Evolutionary conservation across 1,140 invertebrate species (phyloP), one percentile per base, ranked within the genome.

Genomic region (Brachionus koreanus): DNA sequence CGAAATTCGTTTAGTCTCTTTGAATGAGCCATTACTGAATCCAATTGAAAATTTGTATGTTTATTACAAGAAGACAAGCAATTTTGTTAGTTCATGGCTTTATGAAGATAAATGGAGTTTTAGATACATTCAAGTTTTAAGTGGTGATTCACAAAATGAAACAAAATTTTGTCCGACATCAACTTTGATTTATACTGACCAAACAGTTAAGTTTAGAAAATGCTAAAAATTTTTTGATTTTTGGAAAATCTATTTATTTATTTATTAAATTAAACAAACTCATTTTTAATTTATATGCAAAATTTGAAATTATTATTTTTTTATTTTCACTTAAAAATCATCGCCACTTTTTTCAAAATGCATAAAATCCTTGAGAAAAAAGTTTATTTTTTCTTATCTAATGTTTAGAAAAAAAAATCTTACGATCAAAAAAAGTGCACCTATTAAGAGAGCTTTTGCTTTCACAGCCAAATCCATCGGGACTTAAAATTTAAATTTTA

Each of bases 361-460:
- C 84, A 85, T 85, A 72, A 85, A 85, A 83, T 85, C 84, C 84
- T 85, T 82, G 13, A 69, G 82, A 82, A 81, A 61, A 29, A 72
- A 16, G 61, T 33, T 72, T 65, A 83, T 79, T 33, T 35, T 46
- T 46, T 49, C 25, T 39, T 23, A 39, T 65, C 63, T 12, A 57
- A 61, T 39, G 79, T 83, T 29, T 25, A 19, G 13, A 19, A 74
- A 77, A 39, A 77, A 39, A 39, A 72, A 72, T 29, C 84, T 88
- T 85, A 89, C 89, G 83, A 90, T 89, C 2, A 90, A 84, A 84
- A 90, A 88, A 13, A 85, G 84, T 16, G 93, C 92, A 49, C 92
- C 93, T 0, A 95, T 86, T 79, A 94, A 87, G 7, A 92, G 91
- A 0, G 93, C 93, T 86, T 95, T 95, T 86, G 93, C 92, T 84